These are phyloP conservation scores for Homarus gammarus DNA, from an alignment of 2,888 invertebrate species.

Conservation along the genomic window DNA sequence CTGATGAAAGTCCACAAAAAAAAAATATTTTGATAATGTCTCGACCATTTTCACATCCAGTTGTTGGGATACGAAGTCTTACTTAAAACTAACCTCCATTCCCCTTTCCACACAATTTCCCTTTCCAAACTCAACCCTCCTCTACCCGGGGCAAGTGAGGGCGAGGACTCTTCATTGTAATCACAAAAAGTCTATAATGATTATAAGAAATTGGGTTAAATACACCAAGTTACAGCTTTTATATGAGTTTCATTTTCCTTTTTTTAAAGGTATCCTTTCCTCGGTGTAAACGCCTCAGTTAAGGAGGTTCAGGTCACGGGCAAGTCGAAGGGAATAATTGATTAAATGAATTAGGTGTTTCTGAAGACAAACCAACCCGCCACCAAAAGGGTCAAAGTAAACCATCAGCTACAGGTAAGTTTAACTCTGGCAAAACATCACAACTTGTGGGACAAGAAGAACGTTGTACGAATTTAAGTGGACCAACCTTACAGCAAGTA, in stretches of 20 bases:
- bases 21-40: neutral
- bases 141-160: conserved; percentile 25
- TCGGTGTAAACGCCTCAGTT: no score
- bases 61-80: neutral
- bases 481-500: no score
- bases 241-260: conserved; percentile 18
- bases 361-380: no score
- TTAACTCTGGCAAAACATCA: no score
- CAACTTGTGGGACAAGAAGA: no score
- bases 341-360: no score
- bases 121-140: neutral
- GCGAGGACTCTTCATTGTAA: conserved; percentile 39
- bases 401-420: no score
- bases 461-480: no score
- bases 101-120: neutral
- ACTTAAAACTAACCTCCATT: neutral
- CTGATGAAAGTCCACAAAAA: neutral
- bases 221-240: conserved; percentile 53
- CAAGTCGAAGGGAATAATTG: no score
- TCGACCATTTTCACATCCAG: neutral
- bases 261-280: neutral
- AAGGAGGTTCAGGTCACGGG: no score
- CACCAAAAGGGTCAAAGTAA: no score
- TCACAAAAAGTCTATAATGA: conserved; percentile 43
- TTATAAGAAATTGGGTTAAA: conserved; percentile 45